Evolutionary conservation across 2,113 vertebrate species (phyloP).

Genomic region (Apteryx owenii): DNA sequence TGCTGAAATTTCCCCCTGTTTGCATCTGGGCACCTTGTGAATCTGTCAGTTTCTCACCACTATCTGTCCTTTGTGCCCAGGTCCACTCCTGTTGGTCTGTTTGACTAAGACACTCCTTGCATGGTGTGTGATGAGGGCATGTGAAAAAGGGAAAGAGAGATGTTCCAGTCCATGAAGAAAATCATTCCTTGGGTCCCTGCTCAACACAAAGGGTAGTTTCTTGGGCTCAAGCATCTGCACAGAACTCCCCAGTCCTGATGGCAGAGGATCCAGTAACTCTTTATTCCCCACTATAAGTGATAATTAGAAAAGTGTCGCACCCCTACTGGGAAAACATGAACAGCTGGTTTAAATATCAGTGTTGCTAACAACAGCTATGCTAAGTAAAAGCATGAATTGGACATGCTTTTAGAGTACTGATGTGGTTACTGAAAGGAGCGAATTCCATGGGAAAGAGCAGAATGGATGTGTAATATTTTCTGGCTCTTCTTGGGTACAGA

Average conservation of each 20-base stretch:
- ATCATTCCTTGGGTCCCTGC: neutral
- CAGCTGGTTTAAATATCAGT: neutral
- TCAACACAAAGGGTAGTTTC: neutral
- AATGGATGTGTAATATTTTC: constrained; percentile 31
- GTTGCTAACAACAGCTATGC: neutral
- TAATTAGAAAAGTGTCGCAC: neutral
- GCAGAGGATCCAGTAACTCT: neutral
- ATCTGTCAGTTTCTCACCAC: neutral
- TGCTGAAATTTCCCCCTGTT: neutral
- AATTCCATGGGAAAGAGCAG: neutral
- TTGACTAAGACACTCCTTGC: neutral
- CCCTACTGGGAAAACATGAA: neutral
- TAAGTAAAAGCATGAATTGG: neutral
- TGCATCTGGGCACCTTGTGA: neutral
- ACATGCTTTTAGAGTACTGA: neutral
- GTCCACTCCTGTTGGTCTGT: neutral
- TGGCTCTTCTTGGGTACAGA: neutral
- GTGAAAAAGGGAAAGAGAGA: neutral
- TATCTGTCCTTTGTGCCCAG: neutral
- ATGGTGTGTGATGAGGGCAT: neutral
- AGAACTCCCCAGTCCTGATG: neutral
- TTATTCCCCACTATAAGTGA: neutral
- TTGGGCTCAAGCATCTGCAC: neutral
- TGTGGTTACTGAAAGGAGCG: neutral
- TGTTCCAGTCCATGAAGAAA: neutral